Evolutionary conservation across 2,888 invertebrate genomes (phyloP).

Genomic region (Nipponacmea schrenckii): DNA sequence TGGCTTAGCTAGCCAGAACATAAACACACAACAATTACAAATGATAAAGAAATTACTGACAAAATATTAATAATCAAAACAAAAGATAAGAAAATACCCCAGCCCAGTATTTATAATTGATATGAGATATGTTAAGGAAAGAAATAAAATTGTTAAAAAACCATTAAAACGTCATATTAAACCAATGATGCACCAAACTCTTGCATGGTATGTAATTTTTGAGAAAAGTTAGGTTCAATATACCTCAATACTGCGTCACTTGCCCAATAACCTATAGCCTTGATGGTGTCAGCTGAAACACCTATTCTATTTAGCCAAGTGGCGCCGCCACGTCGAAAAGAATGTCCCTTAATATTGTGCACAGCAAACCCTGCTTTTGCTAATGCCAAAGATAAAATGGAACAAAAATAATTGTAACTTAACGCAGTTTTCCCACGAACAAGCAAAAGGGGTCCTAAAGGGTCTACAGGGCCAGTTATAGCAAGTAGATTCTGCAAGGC

Average conservation of each 20-base stretch:
- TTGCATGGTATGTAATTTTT: not conserved
- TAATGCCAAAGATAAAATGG: too few species aligned
- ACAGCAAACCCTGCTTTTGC: too few species aligned
- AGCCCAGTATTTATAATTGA: not conserved
- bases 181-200: not conserved
- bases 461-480: not conserved
- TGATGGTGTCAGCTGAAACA: not conserved
- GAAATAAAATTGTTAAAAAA: not conserved
- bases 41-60: not conserved
- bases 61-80: not conserved
- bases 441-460: too few species aligned
- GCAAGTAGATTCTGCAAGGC: not conserved
- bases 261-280: not conserved
- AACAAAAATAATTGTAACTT: too few species aligned
- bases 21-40: not conserved
- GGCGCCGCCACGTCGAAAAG: not conserved
- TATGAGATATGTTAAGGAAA: not conserved
- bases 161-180: not conserved
- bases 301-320: not conserved
- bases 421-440: too few species aligned
- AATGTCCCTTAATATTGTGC: too few species aligned
- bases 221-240: not conserved
- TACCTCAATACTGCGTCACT: too few species aligned
- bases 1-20: not conserved
- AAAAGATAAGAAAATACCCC: not conserved